Conservation (phyloP, 2,888 invertebrate species). For the Drosophila antonietae region DNA sequence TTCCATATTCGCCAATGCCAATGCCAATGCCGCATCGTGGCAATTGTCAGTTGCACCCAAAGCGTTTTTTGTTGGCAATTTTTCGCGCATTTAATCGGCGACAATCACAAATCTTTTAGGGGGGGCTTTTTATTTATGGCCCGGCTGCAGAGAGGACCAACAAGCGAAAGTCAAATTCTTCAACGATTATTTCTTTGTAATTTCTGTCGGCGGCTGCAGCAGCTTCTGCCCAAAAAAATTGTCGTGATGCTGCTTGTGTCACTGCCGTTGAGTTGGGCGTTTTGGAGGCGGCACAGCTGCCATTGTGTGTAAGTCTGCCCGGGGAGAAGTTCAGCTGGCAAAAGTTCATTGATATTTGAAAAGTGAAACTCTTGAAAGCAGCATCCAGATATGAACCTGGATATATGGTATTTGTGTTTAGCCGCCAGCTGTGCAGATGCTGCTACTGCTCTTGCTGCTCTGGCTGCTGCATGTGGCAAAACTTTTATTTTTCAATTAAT, state of each 20-base stretch:
- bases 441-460: slow-evolving; percentile 4
- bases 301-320: slow-evolving; percentile 40
- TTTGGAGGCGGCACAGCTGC: slow-evolving; percentile 32
- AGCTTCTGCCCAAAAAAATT: slow-evolving; percentile 62
- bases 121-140: slow-evolving; percentile 73
- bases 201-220: slow-evolving; percentile 50
- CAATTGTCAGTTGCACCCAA: slow-evolving; percentile 68
- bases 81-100: slow-evolving; percentile 78
- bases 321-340: slow-evolving; percentile 54
- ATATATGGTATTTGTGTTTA: slow-evolving; percentile 29
- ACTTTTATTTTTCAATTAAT: slow-evolving; percentile 77
- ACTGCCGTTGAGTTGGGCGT: slow-evolving; percentile 46
- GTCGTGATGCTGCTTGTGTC: slow-evolving; percentile 62
- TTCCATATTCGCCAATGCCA: slow-evolving; percentile 14
- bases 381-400: slow-evolving; percentile 57
- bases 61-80: slow-evolving; percentile 55
- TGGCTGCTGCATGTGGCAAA: slow-evolving; percentile 43
- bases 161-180: slow-evolving; percentile 80
- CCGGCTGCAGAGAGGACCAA: slow-evolving; percentile 44
- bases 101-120: slow-evolving; percentile 75
- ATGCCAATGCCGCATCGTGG: slow-evolving; percentile 38
- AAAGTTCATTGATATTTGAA: slow-evolving; percentile 78
- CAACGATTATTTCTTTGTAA: slow-evolving; percentile 71
- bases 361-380: slow-evolving; percentile 71
- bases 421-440: slow-evolving; percentile 59